Conservation (phyloP, 2,888 invertebrate species). For the Mythimna loreyi region DNA sequence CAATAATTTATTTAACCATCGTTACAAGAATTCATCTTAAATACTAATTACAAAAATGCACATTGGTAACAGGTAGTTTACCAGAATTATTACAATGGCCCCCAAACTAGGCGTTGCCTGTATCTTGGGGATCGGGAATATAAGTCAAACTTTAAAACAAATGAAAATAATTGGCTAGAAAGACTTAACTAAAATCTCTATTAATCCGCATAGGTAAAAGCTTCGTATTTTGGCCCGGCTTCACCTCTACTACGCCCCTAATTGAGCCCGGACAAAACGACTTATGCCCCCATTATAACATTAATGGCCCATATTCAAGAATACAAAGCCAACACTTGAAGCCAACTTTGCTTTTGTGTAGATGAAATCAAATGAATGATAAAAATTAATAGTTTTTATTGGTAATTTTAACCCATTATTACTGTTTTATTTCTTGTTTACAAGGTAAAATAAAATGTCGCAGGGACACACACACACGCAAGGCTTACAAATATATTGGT, state of each 20-base stretch:
- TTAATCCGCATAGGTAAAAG: conserved; percentile 40
- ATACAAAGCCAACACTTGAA: conserved; percentile 36
- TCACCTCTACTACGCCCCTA: conserved; percentile 63
- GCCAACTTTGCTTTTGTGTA: conserved; percentile 1
- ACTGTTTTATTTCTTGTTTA: neutral
- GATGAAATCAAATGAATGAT: conserved; percentile 14
- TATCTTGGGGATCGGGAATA: no score
- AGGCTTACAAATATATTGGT: no score
- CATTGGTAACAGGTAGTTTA: no score
- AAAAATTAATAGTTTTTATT: conserved; percentile 1
- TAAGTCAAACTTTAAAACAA: conserved; percentile 19
- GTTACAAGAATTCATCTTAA: no score
- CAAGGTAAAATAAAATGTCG: neutral
- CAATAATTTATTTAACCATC: no score
- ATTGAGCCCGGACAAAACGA: conserved; percentile 72
- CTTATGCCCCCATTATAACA: conserved; percentile 63
- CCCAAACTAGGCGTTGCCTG: no score
- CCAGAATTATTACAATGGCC: no score
- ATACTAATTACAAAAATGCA: no score
- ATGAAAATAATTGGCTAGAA: conserved; percentile 30
- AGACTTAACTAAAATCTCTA: conserved; percentile 38
- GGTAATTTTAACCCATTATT: neutral
- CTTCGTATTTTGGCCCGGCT: conserved; percentile 62
- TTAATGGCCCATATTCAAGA: conserved; percentile 64
- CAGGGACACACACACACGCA: no score